phyloP scores from a whole-genome alignment of 1,140 invertebrate species.

The honey bee (Apis mellifera) region DNA sequence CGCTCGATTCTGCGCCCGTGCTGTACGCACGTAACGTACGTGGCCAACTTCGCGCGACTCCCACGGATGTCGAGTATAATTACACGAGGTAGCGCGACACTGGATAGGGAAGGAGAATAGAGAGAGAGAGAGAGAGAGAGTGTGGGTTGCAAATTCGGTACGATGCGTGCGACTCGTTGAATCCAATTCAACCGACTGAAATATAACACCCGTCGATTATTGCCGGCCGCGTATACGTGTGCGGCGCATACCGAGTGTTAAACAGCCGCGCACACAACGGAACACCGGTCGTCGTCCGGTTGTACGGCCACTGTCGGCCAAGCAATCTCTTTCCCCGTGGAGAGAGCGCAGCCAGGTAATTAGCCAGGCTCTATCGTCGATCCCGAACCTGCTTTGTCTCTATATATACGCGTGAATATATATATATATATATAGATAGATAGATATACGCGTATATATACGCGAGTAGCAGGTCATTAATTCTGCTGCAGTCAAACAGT shows the following conservation, averaged over 20 bases:
- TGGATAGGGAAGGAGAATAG: not conserved
- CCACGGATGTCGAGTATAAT: constrained; percentile 62
- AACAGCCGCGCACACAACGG: not conserved
- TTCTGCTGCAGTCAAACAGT: constrained; percentile 57
- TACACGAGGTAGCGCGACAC: constrained; percentile 17
- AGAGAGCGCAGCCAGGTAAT: constrained; percentile 58
- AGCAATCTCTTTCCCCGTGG: constrained; percentile 55
- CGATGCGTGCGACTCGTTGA: constrained; percentile 61
- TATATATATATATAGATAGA: not conserved
- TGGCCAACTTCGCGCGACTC: constrained; percentile 46
- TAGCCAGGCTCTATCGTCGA: constrained; percentile 34
- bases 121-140: not conserved
- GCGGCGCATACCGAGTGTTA: not conserved
- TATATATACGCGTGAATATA: not conserved
- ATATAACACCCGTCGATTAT: constrained; percentile 66
- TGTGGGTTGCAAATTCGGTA: constrained; percentile 61
- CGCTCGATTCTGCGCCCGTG: not conserved
- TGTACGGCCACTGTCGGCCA: constrained; percentile 34
- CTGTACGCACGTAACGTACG: constrained; percentile 3
- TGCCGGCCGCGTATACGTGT: not conserved
- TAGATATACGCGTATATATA: not conserved
- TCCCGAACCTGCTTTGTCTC: no score
- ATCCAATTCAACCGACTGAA: constrained; percentile 65
- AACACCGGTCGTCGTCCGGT: not conserved
- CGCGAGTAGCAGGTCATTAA: constrained; percentile 55